Evolutionary conservation across 2,113 vertebrate species (phyloP), one percentile per base, ranked within the genome.

Genomic region (Myotis davidii): DNA sequence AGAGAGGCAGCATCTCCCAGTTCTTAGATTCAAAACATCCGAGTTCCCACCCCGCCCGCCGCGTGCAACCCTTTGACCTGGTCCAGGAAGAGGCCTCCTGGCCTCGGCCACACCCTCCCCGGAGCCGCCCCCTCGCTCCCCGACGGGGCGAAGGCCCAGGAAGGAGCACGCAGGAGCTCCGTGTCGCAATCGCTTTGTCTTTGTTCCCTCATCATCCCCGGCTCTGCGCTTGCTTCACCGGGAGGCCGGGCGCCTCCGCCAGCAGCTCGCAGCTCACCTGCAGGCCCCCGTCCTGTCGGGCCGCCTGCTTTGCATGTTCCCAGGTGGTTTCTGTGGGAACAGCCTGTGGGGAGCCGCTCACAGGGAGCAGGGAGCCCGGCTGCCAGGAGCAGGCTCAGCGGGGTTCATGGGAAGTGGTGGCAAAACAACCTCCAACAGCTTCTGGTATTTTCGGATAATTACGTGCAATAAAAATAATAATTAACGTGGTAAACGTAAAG

Each of bases 381-480:
- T 85, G 93, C 50, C 42, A 65, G 65, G 91, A 87, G 81, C 16
- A 77, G 37, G 4, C 5, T 72, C 84, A 6, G 6, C 45, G n/a
- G 8, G 70, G 25, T 34, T 39, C 9, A 14, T 73, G 65, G 77
- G 52, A 34, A 77, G 13, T 50, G 84, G 56, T 27, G n/a, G n/a
- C 29, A 48, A 90, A 95, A 48, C 48, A 89, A 59, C 64, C 74
- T n/a, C 9, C 59, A 78, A 54, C 6, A 74, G 45, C 39, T 92
- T 94, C 83, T 87, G 69, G 5, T 93, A 42, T 95, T 90, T 95
- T 93, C 85, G 90, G 85, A 94, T 90, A 85, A 74, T 93, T 91
- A 79, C 42, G 29, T 50, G 39, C 37, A 95, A 88, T 92, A 95
- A 96, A 97, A 97, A 96, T 83, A 97, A 39, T 96, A 97, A 97